Base-by-base conservation (phyloP, 2,113 vertebrate genomes). In the Climacteris rufus region DNA sequence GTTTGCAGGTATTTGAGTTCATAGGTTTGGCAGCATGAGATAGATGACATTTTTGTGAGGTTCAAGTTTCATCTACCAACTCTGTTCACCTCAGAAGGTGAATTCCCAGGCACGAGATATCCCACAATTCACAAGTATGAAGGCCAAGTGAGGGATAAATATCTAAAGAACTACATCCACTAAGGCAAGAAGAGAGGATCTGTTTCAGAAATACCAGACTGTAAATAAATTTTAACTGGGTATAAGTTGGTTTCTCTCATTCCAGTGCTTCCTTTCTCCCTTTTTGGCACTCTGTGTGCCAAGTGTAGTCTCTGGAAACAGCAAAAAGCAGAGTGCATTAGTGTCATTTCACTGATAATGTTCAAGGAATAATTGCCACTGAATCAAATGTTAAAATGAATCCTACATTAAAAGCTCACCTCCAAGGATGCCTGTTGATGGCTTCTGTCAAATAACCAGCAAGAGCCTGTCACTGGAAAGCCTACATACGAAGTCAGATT, bases 321-420 rank as follows among this genome's bases (percentile, higher is more conserved):
- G 64, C 77, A 93, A 66, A 91, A 90, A 0, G 2, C 30, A 33
- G 54, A 65, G 85, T 70, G 64, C 75, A 59, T 87, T 79, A 88
- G 25, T 90, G 90, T 92, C 90, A 86, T 30, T 78, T 91, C 86
- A 33, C 39, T 90, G 70, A 37, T 83, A n/a, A 82, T 33, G 49
- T 30, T 93, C 74, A 60, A 88, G 83, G 75, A 90, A 75, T 96
- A 95, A 97, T 94, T 95, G 90, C 77, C 76, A 68, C 88, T 66
- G 89, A 95, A 97, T 94, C 75, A 90, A 96, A 52, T 9, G 87
- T 31, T 91, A 14, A 94, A 93, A 84, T 4, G 24, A 87, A 42
- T 79, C 65, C 44, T 60, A 60, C 83, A 80, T 94, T 90, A 94
- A 93, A 64, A 78, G 61, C 90, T 96, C 93, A 93, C 84, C 89